phyloP scores from a whole-genome alignment of 2,888 invertebrate genomes.

The Tanytarsus gracilentus region DNA sequence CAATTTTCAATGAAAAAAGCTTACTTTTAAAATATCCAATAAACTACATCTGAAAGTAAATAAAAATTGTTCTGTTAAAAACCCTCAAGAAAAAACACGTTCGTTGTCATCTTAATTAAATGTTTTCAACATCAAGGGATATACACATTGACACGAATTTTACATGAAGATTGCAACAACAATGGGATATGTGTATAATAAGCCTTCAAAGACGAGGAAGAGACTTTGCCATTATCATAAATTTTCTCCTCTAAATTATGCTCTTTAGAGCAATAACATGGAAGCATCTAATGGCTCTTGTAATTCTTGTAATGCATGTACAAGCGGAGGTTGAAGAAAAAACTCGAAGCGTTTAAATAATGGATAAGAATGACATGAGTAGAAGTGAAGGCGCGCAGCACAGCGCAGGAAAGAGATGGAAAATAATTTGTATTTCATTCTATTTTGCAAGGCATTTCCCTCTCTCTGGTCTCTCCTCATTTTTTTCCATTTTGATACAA shows the following conservation, averaged over 20 bases:
- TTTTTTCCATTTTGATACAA: neutral
- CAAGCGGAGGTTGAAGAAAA: neutral
- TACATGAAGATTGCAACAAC: no score
- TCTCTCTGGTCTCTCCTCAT: neutral
- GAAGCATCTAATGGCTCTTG: constrained; percentile 25
- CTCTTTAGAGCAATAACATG: constrained; percentile 18
- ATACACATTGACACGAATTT: no score
- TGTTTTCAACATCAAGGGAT: no score
- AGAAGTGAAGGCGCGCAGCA: neutral
- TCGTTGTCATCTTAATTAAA: no score
- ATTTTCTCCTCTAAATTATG: constrained; percentile 19
- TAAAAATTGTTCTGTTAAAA: no score
- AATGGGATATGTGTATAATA: no score
- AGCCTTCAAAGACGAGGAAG: neutral
- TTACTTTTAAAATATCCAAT: no score
- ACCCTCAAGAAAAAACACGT: no score
- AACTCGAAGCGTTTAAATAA: constrained; percentile 24
- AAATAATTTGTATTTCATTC: neutral
- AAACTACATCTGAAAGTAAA: no score
- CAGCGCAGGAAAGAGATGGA: neutral
- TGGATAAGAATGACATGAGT: constrained; percentile 24
- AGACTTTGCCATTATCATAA: constrained; percentile 23
- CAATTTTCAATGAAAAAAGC: no score
- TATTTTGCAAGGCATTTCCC: neutral
- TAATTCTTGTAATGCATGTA: constrained; percentile 20